Evolutionary conservation across 2,113 vertebrate species (phyloP).

Genomic region (Petroica traversi): DNA sequence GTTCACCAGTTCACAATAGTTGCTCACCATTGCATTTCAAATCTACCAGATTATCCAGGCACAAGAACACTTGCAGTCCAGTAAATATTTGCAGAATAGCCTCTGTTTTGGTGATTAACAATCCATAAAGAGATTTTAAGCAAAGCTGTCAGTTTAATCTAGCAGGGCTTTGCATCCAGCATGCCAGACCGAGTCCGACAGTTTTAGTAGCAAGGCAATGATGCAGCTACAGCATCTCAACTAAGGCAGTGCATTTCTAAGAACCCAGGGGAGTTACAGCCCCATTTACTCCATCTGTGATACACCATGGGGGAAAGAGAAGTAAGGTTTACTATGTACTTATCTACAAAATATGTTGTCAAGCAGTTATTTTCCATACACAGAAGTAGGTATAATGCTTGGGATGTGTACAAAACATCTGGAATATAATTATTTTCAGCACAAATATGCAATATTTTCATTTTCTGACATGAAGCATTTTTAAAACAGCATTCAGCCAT

Average conservation of each 20-base stretch:
- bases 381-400: background rate
- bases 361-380: background rate
- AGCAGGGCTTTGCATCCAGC: slow-evolving; percentile 43
- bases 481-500: background rate
- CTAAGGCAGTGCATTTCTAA: slow-evolving; percentile 68
- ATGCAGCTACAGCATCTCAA: slow-evolving; percentile 64
- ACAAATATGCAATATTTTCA: background rate
- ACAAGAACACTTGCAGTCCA: slow-evolving; percentile 8
- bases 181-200: slow-evolving; percentile 11
- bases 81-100: slow-evolving; percentile 74
- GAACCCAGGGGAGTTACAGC: slow-evolving; percentile 73
- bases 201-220: slow-evolving; percentile 53
- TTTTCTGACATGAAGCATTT: background rate
- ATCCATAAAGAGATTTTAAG: slow-evolving; percentile 76
- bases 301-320: background rate
- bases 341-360: slow-evolving; percentile 56
- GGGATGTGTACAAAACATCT: background rate
- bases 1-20: background rate
- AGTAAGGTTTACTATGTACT: slow-evolving; percentile 48
- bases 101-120: slow-evolving; percentile 74
- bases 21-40: background rate
- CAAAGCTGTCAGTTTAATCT: slow-evolving; percentile 71
- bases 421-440: background rate
- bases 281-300: slow-evolving; percentile 80
- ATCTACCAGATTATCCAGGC: slow-evolving; percentile 55